These are phyloP conservation scores for Salvator merianae DNA, from an alignment of 2,113 vertebrate genomes.

Conservation along the genomic window DNA sequence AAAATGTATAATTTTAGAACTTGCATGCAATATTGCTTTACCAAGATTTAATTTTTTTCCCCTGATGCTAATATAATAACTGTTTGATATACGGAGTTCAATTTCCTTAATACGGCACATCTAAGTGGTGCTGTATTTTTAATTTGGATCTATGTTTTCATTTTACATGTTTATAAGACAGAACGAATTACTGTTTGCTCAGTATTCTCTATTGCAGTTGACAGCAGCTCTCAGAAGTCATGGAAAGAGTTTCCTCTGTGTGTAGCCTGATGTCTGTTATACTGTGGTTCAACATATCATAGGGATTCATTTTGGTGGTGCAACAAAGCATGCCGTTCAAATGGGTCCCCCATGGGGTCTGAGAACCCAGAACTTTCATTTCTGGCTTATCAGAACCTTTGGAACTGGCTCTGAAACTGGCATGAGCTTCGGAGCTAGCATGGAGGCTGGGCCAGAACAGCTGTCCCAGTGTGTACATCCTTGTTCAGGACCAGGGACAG, in stretches of 20 bases:
- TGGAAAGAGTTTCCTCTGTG: not conserved
- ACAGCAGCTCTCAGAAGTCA: not conserved
- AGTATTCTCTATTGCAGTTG: not conserved
- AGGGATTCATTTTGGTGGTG: too few species aligned
- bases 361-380: too few species aligned
- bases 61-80: not conserved
- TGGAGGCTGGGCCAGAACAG: too few species aligned
- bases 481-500: too few species aligned
- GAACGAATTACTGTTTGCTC: not conserved
- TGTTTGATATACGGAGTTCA: not conserved
- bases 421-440: too few species aligned
- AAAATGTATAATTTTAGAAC: not conserved
- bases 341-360: too few species aligned
- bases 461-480: too few species aligned
- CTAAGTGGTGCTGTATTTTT: not conserved
- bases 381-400: too few species aligned
- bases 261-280: not conserved
- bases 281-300: too few species aligned
- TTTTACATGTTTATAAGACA: not conserved
- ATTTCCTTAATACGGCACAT: not conserved
- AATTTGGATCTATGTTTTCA: not conserved
- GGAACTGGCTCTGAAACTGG: too few species aligned
- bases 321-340: too few species aligned
- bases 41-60: not conserved
- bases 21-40: not conserved